Evolutionary conservation across 2,797 vertebrate species (phyloP).

Genomic region (Austrolebias charrua): DNA sequence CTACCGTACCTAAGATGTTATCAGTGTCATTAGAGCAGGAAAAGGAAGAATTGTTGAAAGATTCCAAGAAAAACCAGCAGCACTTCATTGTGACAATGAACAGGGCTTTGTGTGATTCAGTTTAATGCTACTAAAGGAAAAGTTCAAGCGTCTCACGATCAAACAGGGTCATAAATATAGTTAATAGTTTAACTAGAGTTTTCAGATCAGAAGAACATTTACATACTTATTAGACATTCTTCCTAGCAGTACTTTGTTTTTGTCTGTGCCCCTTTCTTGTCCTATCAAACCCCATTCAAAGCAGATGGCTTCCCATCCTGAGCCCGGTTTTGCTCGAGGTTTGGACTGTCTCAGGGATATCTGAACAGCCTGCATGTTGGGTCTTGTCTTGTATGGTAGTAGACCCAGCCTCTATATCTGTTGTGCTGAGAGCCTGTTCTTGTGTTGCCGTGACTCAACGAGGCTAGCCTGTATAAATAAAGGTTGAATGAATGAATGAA

Average conservation of each 20-base stretch:
- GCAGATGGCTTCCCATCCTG: too few species aligned
- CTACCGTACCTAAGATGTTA: slow-evolving; percentile 28
- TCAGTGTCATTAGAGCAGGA: slow-evolving; percentile 19
- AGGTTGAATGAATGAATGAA: too few species aligned
- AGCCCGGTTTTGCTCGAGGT: too few species aligned
- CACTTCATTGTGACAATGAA: background rate
- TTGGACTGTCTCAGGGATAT: too few species aligned
- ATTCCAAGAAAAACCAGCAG: slow-evolving; percentile 1
- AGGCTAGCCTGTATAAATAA: too few species aligned
- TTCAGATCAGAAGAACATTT: slow-evolving; percentile 1
- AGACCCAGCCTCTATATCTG: too few species aligned
- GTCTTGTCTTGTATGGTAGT: too few species aligned
- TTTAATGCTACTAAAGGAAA: background rate
- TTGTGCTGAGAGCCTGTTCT: too few species aligned
- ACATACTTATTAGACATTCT: background rate
- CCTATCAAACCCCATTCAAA: too few species aligned
- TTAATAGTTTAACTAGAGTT: slow-evolving; percentile 1
- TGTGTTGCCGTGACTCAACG: too few species aligned
- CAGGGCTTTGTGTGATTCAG: background rate
- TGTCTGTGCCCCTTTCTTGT: too few species aligned
- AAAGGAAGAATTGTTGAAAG: slow-evolving; percentile 8
- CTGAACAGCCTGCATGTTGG: too few species aligned
- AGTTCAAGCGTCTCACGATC: slow-evolving; percentile 5
- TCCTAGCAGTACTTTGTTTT: background rate
- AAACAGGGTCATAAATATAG: slow-evolving; percentile 2